Base-by-base conservation (phyloP, 2,797 vertebrate species). In the Sebastiscus tertius region DNA sequence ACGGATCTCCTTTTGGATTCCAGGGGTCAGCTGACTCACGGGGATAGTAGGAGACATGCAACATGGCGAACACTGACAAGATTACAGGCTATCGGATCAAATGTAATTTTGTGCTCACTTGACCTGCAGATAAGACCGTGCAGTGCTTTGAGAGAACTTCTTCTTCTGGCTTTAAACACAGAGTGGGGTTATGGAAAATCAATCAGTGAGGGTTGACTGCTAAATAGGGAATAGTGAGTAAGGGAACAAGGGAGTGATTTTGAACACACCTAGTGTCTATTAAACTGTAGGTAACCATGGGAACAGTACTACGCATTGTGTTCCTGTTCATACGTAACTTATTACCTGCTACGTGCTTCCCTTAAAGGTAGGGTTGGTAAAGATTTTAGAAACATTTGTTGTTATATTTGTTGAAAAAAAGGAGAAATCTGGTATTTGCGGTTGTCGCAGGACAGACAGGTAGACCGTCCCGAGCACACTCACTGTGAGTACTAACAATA, bases 71-170 rank as follows among this genome's bases (percentile, higher is more conserved):
- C 20, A 27, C 71, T 82, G 86, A 79, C 55, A 42, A 70, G 78
- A 90, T 87, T 81, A 89, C 67, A 65, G 65, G 52, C 68, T 81
- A 61, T 22, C 64, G 31, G 74, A 79, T 79, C 78, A 83, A 75
- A 81, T 86, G 85, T 69, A 39, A 88, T 77, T 79, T 60, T 66
- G 77, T 77, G 55, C 68, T 63, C 58, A 55, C 24, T 4, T 18
- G 24, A 79, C 27, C 63, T 80, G 54, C 18, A 84, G 75, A 60
- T 76, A 69, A 77, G 62, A 42, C 7, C 1, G 2, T 24, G 11
- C 20, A 64, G 22, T 42, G 49, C 31, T 75, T 55, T 27, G 16
- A 68, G 42, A 79, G 46, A 46, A 78, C 66, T 36, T 72, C 65
- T 33, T 71, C 42, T 46, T 16, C 18, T 31, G 64, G 42, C 27